phyloP scores from a whole-genome alignment of 2,113 vertebrate genomes.

The Micromys minutus region DNA sequence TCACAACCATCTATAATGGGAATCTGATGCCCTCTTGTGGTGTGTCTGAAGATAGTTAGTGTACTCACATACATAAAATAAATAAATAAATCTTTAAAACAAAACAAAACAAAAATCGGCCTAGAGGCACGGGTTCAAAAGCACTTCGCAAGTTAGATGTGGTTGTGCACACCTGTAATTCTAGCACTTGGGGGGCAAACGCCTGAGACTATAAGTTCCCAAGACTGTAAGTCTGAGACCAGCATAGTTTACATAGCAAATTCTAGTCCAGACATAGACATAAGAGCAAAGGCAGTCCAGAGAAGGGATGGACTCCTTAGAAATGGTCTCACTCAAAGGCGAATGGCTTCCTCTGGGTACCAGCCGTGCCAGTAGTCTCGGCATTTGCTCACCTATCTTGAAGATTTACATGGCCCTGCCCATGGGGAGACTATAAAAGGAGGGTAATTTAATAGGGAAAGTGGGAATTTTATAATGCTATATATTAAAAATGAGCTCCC shows the following conservation, averaged over 20 bases:
- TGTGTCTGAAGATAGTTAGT: no score
- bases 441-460: conserved; percentile 22
- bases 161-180: background rate
- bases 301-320: background rate
- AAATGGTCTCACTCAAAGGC: background rate
- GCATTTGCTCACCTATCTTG: background rate
- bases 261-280: background rate
- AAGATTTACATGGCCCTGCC: conserved; percentile 12
- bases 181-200: background rate
- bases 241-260: background rate
- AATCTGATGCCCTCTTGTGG: no score
- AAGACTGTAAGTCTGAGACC: background rate
- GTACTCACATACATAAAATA: no score
- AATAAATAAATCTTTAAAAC: no score
- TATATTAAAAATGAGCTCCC: background rate
- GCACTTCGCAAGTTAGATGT: background rate
- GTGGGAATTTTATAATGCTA: conserved; percentile 35
- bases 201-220: no score
- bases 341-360: background rate
- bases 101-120: no score
- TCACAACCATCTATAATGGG: no score
- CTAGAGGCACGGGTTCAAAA: background rate
- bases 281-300: background rate
- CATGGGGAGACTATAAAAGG: conserved; percentile 20
- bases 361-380: background rate